Percentiles rank a stretch among this genome's conserved stretches.
phyloP scores from a whole-genome alignment of 1,140 invertebrate genomes.

The Oppia nitens region DNA sequence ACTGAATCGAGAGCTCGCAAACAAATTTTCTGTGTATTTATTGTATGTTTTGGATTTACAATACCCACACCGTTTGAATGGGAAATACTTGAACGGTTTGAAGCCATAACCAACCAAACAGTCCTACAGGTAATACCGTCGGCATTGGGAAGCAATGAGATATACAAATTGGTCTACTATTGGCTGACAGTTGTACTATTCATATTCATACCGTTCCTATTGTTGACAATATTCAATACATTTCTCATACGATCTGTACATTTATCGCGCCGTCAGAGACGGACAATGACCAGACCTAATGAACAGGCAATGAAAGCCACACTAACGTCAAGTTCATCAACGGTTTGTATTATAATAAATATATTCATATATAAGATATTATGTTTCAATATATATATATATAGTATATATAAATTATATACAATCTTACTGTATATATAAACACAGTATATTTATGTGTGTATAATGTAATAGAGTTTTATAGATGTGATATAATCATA shows the following conservation, averaged over 20 bases:
- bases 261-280: slow-evolving; percentile 34
- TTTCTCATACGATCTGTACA: slow-evolving; percentile 48
- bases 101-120: slow-evolving; percentile 20
- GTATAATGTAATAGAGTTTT: too few species aligned
- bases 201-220: slow-evolving; percentile 43
- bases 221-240: slow-evolving; percentile 50
- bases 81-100: slow-evolving; percentile 23
- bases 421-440: too few species aligned
- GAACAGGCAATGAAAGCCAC: slow-evolving; percentile 7
- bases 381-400: too few species aligned
- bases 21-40: slow-evolving; percentile 40
- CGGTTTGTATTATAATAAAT: neutral
- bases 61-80: slow-evolving; percentile 23
- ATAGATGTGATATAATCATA: too few species aligned
- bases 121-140: slow-evolving; percentile 7
- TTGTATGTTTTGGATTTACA: slow-evolving; percentile 34
- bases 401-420: too few species aligned
- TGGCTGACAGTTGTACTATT: slow-evolving; percentile 45
- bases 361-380: too few species aligned
- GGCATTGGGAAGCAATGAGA: slow-evolving; percentile 33
- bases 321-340: neutral
- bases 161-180: slow-evolving; percentile 43
- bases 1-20: slow-evolving; percentile 36
- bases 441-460: too few species aligned
- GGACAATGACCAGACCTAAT: slow-evolving; percentile 36